These are phyloP conservation scores for Clistopyga incitator DNA, from an alignment of 2,888 invertebrate species.

Conservation along the genomic window DNA sequence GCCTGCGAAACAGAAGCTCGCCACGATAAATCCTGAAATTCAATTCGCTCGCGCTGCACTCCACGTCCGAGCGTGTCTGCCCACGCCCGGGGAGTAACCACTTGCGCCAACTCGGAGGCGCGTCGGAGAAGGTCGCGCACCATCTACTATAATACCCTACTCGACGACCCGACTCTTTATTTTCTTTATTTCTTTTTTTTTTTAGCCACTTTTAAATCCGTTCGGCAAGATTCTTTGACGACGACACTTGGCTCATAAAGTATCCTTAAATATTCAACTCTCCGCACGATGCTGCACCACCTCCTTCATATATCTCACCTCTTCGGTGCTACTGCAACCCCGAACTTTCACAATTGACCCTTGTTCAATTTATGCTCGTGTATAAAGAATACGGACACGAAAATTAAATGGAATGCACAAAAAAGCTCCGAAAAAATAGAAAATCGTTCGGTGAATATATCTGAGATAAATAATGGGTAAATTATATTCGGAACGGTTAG, in stretches of 20 bases:
- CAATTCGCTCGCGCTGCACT: constrained; percentile 77
- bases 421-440: constrained; percentile 51
- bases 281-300: constrained; percentile 25
- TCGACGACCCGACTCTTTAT: constrained; percentile 29
- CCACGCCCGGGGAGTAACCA: constrained; percentile 69
- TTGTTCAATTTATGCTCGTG: constrained; percentile 39
- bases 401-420: constrained; percentile 30
- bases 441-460: constrained; percentile 55
- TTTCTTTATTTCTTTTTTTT: constrained; percentile 42
- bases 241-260: constrained; percentile 67
- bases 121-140: constrained; percentile 57
- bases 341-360: constrained; percentile 41
- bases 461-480: constrained; percentile 45
- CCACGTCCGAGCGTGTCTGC: constrained; percentile 63
- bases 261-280: constrained; percentile 59
- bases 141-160: constrained; percentile 55
- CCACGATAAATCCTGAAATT: constrained; percentile 83
- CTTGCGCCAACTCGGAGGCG: constrained; percentile 64
- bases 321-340: constrained; percentile 32
- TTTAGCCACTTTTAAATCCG: constrained; percentile 52
- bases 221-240: constrained; percentile 62
- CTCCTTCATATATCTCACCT: constrained; percentile 36
- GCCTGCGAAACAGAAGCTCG: constrained; percentile 82
- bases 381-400: constrained; percentile 35
- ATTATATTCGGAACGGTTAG: constrained; percentile 38